phyloP scores from a whole-genome alignment of 2,113 vertebrate species.

The Sterrhoptilus dennistouni region DNA sequence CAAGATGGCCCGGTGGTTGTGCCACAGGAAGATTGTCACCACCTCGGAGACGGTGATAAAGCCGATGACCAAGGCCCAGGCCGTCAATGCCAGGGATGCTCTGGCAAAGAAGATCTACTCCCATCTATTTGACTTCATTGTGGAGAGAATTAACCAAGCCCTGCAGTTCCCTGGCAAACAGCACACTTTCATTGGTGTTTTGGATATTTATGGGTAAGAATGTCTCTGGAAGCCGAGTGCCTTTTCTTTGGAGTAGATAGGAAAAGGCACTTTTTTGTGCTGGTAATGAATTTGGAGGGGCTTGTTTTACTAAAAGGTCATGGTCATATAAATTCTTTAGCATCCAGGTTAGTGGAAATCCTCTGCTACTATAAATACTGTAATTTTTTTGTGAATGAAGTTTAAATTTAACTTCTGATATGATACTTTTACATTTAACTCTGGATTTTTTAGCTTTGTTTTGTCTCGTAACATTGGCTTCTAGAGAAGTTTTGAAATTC shows the following conservation, averaged over 20 bases:
- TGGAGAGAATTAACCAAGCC: constrained; percentile 87
- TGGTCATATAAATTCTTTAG: neutral
- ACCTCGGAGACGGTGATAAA: constrained; percentile 87
- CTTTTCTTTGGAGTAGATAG: neutral
- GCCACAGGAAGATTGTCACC: constrained; percentile 85
- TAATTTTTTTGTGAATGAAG: neutral
- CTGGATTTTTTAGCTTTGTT: neutral
- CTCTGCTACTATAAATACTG: neutral
- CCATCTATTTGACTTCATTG: constrained; percentile 88
- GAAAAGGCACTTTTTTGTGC: neutral
- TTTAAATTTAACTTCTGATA: neutral
- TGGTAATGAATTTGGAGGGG: neutral
- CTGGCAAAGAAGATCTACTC: constrained; percentile 95
- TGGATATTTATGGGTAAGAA: constrained; percentile 97
- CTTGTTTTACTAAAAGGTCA: neutral
- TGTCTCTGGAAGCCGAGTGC: neutral
- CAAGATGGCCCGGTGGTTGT: constrained; percentile 83
- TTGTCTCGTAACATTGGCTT: neutral
- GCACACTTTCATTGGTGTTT: constrained; percentile 92
- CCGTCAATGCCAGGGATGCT: constrained; percentile 86
- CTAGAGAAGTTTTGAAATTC: neutral
- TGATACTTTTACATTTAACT: neutral
- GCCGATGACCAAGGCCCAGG: constrained; percentile 83
- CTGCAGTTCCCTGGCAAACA: constrained; percentile 87
- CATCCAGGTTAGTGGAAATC: neutral